phyloP scores from a whole-genome alignment of 1,140 invertebrate species.

The Drosophila melanica region DNA sequence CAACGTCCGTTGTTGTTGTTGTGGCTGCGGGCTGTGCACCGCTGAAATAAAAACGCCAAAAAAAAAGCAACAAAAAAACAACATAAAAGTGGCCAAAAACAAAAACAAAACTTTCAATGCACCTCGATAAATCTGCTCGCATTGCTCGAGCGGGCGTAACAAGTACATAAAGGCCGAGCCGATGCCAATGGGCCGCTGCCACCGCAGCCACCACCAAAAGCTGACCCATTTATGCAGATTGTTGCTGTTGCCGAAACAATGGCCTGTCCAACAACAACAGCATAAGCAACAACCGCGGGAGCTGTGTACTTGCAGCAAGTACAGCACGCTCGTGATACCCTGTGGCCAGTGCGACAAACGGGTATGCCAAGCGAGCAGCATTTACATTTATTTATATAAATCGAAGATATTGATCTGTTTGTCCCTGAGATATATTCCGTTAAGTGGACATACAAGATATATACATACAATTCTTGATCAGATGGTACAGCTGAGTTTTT shows the following conservation, averaged over 20 bases:
- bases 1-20: constrained; percentile 14
- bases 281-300: constrained; percentile 18
- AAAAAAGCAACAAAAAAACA: constrained; percentile 23
- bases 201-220: constrained; percentile 23
- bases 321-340: constrained; percentile 51
- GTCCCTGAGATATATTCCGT: no score
- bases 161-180: constrained; percentile 66
- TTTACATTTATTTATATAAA: no score
- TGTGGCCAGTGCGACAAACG: constrained; percentile 12
- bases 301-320: constrained; percentile 56
- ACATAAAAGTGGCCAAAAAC: constrained; percentile 1
- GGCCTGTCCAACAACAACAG: constrained; percentile 40
- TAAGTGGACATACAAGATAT: no score
- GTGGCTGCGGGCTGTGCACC: constrained; percentile 20
- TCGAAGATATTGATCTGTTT: no score
- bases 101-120: constrained; percentile 44
- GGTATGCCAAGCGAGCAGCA: not conserved
- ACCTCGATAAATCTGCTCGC: constrained; percentile 34
- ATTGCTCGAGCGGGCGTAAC: constrained; percentile 40
- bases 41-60: constrained; percentile 4
- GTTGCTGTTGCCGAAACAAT: constrained; percentile 66
- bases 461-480: no score
- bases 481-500: no score
- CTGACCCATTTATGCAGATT: constrained; percentile 79
- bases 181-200: constrained; percentile 32